Base-by-base conservation (phyloP, 2,797 vertebrate genomes). In the Cynodonichthys magdalenae region DNA sequence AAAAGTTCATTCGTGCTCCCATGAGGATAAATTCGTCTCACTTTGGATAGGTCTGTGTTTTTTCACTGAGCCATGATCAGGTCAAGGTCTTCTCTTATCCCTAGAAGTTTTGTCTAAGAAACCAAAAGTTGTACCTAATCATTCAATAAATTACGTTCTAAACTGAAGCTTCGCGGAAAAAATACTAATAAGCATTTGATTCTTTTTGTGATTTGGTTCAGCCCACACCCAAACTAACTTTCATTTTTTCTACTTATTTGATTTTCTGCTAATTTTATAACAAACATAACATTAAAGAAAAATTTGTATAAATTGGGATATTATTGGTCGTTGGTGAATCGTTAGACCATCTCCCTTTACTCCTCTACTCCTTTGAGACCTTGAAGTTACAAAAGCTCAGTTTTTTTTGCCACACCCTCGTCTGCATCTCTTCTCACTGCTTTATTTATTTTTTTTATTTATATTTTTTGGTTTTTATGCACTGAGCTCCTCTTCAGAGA, bases 401-500 rank as follows among this genome's bases (percentile, higher is more conserved):
- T n/a, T 11, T 3, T 39, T 49, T 53, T 46, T 42, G 28, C 20
- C 7, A 52, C 51, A 36, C 39, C 46, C 18, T 27, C 1, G 29
- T 41, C 52, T 55, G 27, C 28, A 2, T n/a, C 8, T 56, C 14
- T 20, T 42, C 46, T 20, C n/a, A n/a, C 17, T 12, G 0, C 51
- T 58, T 53, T 59, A 1, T 68, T 7, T n/a, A n/a, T 24, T 24
- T 24, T 24, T 2, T 24, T 24, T 24, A 3, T 24, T 24, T 24
- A 3, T 24, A 2, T 24, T 2, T 24, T 24, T 24, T 24, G 24
- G 2, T 24, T 24, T 24, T 24, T 24, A 24, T 24, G 24, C 31
- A 31, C 31, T 31, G 31, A 31, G 36, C 36, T 39, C 36, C 39
- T 75, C 69, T 71, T 62, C 24, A 71, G 48, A 65, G 84, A 75